Evolutionary conservation across 1,140 invertebrate species (phyloP).

Genomic region (Capitella teleta): DNA sequence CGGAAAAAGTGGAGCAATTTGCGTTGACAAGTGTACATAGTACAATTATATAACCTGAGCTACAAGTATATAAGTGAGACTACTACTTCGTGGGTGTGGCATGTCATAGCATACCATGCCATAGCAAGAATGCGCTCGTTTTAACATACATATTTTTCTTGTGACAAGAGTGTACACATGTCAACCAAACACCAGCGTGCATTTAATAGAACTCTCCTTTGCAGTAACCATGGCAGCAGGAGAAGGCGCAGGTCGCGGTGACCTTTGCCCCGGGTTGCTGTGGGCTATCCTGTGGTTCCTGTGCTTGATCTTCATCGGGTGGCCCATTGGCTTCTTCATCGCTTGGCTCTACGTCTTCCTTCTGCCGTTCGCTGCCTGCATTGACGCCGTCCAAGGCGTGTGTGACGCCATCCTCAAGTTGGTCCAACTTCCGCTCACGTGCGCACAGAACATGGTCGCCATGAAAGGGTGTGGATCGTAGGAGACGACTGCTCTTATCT

Average conservation of each 20-base stretch:
- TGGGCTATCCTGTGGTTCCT: constrained; percentile 37
- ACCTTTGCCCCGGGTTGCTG: constrained; percentile 25
- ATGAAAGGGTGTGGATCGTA: constrained; percentile 23
- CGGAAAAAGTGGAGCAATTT: no score
- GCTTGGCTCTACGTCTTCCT: constrained; percentile 35
- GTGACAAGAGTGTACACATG: no score
- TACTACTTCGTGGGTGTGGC: no score
- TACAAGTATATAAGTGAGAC: no score
- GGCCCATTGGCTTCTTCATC: constrained; percentile 33
- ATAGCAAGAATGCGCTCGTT: no score
- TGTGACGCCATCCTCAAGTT: constrained; percentile 29
- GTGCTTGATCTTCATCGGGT: constrained; percentile 28
- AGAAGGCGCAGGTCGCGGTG: constrained; percentile 15
- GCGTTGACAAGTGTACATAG: no score
- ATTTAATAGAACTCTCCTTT: neutral
- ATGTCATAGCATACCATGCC: no score
- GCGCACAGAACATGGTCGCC: constrained; percentile 33
- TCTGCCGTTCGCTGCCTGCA: constrained; percentile 33
- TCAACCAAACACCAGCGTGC: no score
- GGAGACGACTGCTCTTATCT: neutral
- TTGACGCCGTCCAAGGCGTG: constrained; percentile 25
- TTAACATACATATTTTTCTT: no score
- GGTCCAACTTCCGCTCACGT: constrained; percentile 32
- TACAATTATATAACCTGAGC: no score
- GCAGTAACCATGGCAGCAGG: constrained; percentile 9